Percentiles rank a stretch among this genome's conserved stretches.
Conservation (phyloP, 1,140 invertebrate species). For the Trachymyrmex septentrionalis region DNA sequence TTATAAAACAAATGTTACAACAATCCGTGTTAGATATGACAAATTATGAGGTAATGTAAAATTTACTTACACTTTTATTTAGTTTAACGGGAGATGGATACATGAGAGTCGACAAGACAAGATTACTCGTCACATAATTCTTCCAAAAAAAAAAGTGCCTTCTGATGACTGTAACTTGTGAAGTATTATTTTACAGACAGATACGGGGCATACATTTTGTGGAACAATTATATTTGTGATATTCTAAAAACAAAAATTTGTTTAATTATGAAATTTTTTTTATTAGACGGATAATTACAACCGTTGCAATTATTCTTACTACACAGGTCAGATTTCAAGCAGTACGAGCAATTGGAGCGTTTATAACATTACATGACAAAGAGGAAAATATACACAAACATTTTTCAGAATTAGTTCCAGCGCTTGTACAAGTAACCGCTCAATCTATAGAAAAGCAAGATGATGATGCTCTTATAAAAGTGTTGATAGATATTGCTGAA, state of each 20-base stretch:
- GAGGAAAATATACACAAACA: slow-evolving; percentile 95
- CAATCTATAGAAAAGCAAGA: slow-evolving; percentile 94
- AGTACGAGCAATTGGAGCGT: slow-evolving; percentile 94
- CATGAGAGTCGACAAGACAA: slow-evolving; percentile 73
- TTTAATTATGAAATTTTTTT: slow-evolving; percentile 5
- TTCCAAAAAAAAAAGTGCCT: slow-evolving; percentile 82
- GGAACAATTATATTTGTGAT: neutral
- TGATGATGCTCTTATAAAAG: slow-evolving; percentile 96
- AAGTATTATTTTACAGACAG: slow-evolving; percentile 86
- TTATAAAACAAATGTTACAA: slow-evolving; percentile 98
- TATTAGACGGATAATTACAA: slow-evolving; percentile 15
- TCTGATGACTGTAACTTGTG: slow-evolving; percentile 86
- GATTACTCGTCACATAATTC: slow-evolving; percentile 78
- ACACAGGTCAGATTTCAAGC: slow-evolving; percentile 91
- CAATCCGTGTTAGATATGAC: slow-evolving; percentile 91
- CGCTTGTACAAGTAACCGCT: slow-evolving; percentile 90
- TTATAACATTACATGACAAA: slow-evolving; percentile 96
- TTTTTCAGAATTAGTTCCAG: slow-evolving; percentile 94
- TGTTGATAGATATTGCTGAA: slow-evolving; percentile 97
- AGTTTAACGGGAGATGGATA: slow-evolving; percentile 80
- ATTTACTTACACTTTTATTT: slow-evolving; percentile 23
- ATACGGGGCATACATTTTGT: slow-evolving; percentile 83
- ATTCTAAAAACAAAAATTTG: slow-evolving; percentile 13
- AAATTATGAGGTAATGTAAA: slow-evolving; percentile 88
- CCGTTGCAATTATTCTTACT: slow-evolving; percentile 21